Evolutionary conservation across 2,797 vertebrate genomes (phyloP).

Genomic region (Parauchenoglanis ngamensis): DNA sequence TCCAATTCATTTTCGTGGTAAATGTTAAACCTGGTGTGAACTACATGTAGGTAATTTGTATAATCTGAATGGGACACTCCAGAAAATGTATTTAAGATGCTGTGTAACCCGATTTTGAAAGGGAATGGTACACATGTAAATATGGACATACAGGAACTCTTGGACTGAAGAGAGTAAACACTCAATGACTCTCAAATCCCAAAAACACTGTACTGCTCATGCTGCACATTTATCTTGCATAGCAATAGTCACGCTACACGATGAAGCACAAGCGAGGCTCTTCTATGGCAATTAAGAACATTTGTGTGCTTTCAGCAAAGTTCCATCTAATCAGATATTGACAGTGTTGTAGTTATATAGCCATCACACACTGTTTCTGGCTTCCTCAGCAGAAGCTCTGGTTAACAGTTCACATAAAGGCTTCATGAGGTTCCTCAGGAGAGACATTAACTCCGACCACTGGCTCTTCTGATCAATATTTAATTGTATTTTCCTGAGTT

Average conservation of each 20-base stretch:
- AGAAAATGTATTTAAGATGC: neutral
- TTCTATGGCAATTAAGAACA: neutral
- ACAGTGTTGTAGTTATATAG: constrained; percentile 15
- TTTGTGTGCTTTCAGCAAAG: constrained; percentile 2
- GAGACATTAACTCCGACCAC: constrained; percentile 21
- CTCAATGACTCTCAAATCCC: neutral
- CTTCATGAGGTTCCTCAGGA: constrained; percentile 24
- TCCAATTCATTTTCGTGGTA: neutral
- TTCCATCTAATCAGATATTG: constrained; percentile 40
- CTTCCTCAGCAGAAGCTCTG: constrained; percentile 41
- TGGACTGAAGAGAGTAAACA: neutral
- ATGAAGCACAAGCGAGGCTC: neutral
- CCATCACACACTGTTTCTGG: constrained; percentile 17
- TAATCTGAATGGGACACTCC: neutral
- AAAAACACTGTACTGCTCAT: neutral
- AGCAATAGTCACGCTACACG: neutral
- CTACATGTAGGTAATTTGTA: neutral
- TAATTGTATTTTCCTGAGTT: constrained; percentile 27
- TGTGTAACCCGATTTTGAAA: too few species aligned
- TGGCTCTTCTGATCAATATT: constrained; percentile 45
- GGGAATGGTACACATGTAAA: neutral
- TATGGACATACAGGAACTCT: neutral
- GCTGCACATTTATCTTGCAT: neutral
- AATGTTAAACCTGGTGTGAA: neutral
- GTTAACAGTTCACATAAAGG: constrained; percentile 33